These are phyloP conservation scores for Xestia sexstrigata DNA, from an alignment of 2,888 invertebrate genomes.

Conservation along the genomic window DNA sequence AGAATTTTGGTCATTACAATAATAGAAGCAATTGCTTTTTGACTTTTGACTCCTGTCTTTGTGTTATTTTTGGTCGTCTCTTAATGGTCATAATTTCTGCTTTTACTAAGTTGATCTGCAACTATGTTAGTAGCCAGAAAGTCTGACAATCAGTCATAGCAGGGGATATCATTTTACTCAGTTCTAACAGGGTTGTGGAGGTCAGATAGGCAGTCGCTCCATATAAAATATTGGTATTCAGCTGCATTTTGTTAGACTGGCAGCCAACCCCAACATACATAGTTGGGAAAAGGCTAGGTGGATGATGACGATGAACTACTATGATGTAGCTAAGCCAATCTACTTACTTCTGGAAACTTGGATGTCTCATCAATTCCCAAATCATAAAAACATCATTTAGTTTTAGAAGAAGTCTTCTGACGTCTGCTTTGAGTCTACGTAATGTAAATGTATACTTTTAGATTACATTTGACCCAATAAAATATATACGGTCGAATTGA, in stretches of 20 bases:
- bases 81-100: background rate
- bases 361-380: background rate
- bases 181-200: background rate
- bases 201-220: background rate
- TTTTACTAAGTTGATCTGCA: background rate
- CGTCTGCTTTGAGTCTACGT: too few species aligned
- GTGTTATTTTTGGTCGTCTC: background rate
- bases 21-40: conserved; percentile 4
- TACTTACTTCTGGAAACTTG: background rate
- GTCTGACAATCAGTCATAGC: too few species aligned
- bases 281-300: background rate
- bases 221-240: background rate
- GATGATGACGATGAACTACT: background rate
- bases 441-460: too few species aligned
- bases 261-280: too few species aligned
- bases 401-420: too few species aligned
- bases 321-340: background rate
- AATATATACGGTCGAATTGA: too few species aligned
- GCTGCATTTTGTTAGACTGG: too few species aligned
- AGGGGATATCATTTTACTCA: too few species aligned
- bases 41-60: background rate
- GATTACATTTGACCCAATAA: too few species aligned
- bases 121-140: too few species aligned
- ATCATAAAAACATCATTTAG: background rate
- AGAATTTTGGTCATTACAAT: conserved; percentile 18